Evolutionary conservation across 1,140 invertebrate species (phyloP).

Genomic region (Drosophila sp.): DNA sequence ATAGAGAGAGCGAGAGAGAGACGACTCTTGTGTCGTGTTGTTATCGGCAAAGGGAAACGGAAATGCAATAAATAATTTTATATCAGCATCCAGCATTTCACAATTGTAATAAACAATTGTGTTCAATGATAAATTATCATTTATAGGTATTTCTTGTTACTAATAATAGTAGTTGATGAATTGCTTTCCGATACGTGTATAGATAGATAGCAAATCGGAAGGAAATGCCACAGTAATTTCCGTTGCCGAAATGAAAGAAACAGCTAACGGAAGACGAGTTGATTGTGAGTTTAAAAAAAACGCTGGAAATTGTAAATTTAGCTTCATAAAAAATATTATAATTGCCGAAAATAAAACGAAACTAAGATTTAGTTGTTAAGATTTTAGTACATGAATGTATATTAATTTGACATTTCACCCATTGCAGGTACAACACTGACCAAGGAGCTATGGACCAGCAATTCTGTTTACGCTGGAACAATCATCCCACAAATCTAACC

Average conservation of each 20-base stretch:
- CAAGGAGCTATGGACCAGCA: conserved; percentile 93
- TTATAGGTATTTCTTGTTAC: conserved; percentile 43
- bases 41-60: conserved; percentile 64
- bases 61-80: conserved; percentile 73
- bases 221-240: conserved; percentile 31
- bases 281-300: background rate
- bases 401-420: background rate
- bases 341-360: too few species aligned
- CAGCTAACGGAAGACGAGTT: background rate
- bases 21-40: conserved; percentile 29
- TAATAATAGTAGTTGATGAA: conserved; percentile 5
- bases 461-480: conserved; percentile 97
- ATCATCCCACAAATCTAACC: conserved; percentile 94
- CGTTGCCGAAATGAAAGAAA: conserved; percentile 9
- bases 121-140: conserved; percentile 66
- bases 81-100: conserved; percentile 30
- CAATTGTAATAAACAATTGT: conserved; percentile 59
- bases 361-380: too few species aligned
- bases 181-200: conserved; percentile 5
- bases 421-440: conserved; percentile 82
- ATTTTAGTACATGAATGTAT: too few species aligned
- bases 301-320: too few species aligned
- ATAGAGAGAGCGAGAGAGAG: conserved; percentile 19
- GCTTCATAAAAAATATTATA: too few species aligned
- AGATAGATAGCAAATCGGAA: conserved; percentile 46